phyloP scores from a whole-genome alignment of 2,888 invertebrate genomes.

The Phragmatobia fuliginosa region DNA sequence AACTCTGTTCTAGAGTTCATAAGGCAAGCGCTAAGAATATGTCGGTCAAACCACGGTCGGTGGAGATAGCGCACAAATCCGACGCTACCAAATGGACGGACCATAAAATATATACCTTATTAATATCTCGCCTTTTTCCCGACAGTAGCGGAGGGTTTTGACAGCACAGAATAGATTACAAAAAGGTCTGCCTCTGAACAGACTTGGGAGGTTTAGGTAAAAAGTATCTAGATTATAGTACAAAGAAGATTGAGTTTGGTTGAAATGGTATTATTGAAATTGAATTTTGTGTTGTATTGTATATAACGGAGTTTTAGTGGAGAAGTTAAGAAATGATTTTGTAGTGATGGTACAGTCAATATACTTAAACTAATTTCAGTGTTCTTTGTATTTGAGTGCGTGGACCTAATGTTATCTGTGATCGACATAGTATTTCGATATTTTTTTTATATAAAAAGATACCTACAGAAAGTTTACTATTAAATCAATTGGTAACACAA shows the following conservation, averaged over 20 bases:
- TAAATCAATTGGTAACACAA: too few relatives aligned
- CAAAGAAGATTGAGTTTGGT: neutral
- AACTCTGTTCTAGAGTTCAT: constrained; percentile 61
- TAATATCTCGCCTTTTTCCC: constrained; percentile 47
- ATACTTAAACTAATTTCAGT: too few relatives aligned
- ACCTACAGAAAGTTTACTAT: too few relatives aligned
- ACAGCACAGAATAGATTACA: constrained; percentile 2
- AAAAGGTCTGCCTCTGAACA: neutral
- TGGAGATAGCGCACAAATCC: constrained; percentile 76
- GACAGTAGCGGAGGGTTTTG: constrained; percentile 24
- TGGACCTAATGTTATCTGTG: too few relatives aligned
- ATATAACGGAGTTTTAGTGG: neutral
- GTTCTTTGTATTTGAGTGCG: too few relatives aligned
- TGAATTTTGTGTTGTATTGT: neutral
- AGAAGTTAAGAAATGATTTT: neutral
- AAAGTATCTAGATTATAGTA: neutral
- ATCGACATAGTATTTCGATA: too few relatives aligned
- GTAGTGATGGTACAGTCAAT: neutral
- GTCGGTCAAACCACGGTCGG: constrained; percentile 81
- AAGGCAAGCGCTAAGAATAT: constrained; percentile 80
- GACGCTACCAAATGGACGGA: constrained; percentile 64
- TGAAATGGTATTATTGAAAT: neutral
- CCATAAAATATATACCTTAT: constrained; percentile 65
- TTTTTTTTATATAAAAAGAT: too few relatives aligned
- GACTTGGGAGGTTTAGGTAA: constrained; percentile 1